Evolutionary conservation across 53 echinoderm and acorn worm genomes (phyloP).

Genomic region (Paracentrotus lividus): DNA sequence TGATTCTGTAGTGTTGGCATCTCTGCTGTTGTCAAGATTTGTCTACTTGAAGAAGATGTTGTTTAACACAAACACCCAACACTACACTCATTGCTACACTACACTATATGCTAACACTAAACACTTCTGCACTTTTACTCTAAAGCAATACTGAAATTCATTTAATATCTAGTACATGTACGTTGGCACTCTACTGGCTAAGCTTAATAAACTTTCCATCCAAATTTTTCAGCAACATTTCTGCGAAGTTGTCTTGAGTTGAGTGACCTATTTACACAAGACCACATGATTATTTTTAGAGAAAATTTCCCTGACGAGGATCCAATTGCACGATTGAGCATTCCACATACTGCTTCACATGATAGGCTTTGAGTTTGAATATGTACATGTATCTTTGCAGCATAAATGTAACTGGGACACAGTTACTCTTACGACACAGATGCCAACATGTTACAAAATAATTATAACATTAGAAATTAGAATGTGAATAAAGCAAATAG

Average conservation of each 20-base stretch:
- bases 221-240: background rate
- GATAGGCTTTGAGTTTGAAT: background rate
- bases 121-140: background rate
- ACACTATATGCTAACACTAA: background rate
- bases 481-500: too few species aligned
- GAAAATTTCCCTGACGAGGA: background rate
- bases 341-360: background rate
- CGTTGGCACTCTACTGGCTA: slow-evolving; percentile 4
- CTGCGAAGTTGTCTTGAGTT: background rate
- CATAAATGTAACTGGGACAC: too few species aligned
- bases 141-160: slow-evolving; percentile 38
- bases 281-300: background rate
- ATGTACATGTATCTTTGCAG: too few species aligned
- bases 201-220: background rate
- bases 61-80: background rate
- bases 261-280: background rate
- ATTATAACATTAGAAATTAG: too few species aligned
- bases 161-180: background rate
- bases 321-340: background rate
- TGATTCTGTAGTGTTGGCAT: too few species aligned
- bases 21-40: background rate
- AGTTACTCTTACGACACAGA: too few species aligned
- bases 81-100: slow-evolving; percentile 2
- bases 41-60: background rate
- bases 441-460: too few species aligned